These are phyloP conservation scores for Tragelaphus buxtoni DNA, from an alignment of 2,113 vertebrate genomes.

Conservation along the genomic window DNA sequence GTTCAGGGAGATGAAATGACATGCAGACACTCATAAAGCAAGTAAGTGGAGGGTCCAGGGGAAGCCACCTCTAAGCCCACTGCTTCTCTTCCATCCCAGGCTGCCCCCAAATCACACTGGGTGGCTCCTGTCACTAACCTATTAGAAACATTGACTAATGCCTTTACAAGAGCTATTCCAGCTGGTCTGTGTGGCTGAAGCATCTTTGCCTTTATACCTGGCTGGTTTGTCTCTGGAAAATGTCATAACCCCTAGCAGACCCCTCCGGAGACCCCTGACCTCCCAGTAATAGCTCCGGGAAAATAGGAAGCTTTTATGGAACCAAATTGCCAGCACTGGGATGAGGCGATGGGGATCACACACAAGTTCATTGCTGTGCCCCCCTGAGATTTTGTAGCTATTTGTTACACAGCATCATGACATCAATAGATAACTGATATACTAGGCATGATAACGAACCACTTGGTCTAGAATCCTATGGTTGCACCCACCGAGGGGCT, in stretches of 20 bases:
- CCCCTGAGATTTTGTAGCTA: background rate
- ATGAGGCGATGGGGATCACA: background rate
- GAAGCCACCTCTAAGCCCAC: background rate
- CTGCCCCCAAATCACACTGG: constrained; percentile 62
- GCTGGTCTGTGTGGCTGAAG: constrained; percentile 80
- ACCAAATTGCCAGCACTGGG: constrained; percentile 83
- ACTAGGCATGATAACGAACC: background rate
- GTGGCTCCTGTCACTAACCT: constrained; percentile 77
- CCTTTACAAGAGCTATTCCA: constrained; percentile 80
- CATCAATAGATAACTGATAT: background rate
- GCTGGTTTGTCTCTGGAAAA: constrained; percentile 86
- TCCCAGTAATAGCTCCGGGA: constrained; percentile 83
- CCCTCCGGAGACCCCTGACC: constrained; percentile 63
- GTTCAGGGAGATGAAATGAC: background rate
- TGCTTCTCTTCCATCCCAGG: background rate
- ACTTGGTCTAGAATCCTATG: background rate
- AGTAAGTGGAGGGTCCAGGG: background rate
- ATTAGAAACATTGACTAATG: constrained; percentile 79
- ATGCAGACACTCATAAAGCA: background rate
- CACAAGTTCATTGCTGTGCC: background rate
- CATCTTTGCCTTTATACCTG: constrained; percentile 80
- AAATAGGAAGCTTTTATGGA: constrained; percentile 88
- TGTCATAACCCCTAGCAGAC: constrained; percentile 87
- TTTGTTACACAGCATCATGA: background rate
- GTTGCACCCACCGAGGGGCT: background rate